These are phyloP conservation scores for Drosophila athabasca DNA, from an alignment of 1,140 invertebrate species.

Conservation along the genomic window DNA sequence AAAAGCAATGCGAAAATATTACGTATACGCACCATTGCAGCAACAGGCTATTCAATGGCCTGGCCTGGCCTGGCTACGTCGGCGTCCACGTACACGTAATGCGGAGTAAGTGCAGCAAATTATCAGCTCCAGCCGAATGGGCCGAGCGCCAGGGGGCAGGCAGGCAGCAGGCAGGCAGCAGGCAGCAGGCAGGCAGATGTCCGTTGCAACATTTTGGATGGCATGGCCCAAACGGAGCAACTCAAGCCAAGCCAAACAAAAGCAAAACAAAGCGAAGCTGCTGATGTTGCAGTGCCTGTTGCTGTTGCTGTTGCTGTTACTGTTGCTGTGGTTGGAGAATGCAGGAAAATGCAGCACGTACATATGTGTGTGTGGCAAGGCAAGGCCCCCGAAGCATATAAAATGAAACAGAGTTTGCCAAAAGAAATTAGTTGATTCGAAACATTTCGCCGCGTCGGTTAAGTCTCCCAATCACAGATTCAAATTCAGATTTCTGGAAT, in stretches of 20 bases:
- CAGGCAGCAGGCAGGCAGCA: neutral
- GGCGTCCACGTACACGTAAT: slow-evolving; percentile 58
- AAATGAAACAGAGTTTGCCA: slow-evolving; percentile 53
- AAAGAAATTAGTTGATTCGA: slow-evolving; percentile 75
- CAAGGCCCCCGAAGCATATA: slow-evolving; percentile 50
- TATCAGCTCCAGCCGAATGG: slow-evolving; percentile 60
- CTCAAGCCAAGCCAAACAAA: slow-evolving; percentile 57
- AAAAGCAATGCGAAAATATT: slow-evolving; percentile 48
- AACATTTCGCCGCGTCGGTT: slow-evolving; percentile 73
- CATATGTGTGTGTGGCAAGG: slow-evolving; percentile 7
- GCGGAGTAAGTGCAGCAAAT: slow-evolving; percentile 73
- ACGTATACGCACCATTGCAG: slow-evolving; percentile 77
- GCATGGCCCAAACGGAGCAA: slow-evolving; percentile 28
- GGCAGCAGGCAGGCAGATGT: slow-evolving; percentile 55
- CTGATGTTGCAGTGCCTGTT: neutral
- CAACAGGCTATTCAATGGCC: slow-evolving; percentile 51
- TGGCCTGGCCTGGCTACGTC: slow-evolving; percentile 25
- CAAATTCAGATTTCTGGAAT: no score
- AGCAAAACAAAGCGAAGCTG: slow-evolving; percentile 36
- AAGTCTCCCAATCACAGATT: neutral
- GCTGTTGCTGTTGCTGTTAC: slow-evolving; percentile 7
- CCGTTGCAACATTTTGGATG: slow-evolving; percentile 64
- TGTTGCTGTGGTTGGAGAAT: slow-evolving; percentile 63
- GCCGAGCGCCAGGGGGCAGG: neutral
- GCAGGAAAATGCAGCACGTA: slow-evolving; percentile 63